These are phyloP conservation scores for Drosophila repletoides DNA, from an alignment of 1,140 invertebrate genomes.

Conservation along the genomic window DNA sequence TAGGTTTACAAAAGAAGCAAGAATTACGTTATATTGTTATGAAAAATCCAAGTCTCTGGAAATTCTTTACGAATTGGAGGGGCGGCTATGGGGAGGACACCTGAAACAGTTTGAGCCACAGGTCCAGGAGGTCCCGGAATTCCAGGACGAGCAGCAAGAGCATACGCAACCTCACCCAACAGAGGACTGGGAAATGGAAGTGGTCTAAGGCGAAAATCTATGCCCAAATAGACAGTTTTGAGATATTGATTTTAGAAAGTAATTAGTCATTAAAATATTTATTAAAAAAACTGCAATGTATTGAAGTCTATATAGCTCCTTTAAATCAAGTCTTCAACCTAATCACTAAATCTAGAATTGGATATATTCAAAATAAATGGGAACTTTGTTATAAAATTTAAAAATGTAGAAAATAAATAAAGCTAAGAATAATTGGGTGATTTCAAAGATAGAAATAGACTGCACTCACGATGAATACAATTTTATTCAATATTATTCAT, in stretches of 20 bases:
- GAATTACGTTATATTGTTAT: conserved; percentile 28
- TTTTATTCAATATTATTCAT: too few species aligned
- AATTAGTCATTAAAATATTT: too few species aligned
- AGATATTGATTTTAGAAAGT: too few species aligned
- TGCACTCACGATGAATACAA: too few species aligned
- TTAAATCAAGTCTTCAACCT: too few species aligned
- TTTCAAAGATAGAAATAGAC: background rate
- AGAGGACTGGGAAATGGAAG: background rate
- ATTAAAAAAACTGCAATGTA: too few species aligned
- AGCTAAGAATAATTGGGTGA: background rate
- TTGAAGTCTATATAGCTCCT: too few species aligned
- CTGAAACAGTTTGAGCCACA: background rate
- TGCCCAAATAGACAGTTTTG: background rate
- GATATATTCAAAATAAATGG: too few species aligned
- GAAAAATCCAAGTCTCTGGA: conserved; percentile 50
- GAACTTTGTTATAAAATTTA: too few species aligned
- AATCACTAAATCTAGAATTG: too few species aligned
- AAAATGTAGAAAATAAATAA: too few species aligned
- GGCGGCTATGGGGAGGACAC: background rate
- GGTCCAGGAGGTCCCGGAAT: background rate
- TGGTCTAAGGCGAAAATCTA: background rate
- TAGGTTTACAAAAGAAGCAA: background rate
- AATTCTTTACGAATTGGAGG: conserved; percentile 46
- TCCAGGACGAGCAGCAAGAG: background rate
- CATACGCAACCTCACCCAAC: background rate